Evolutionary conservation across 2,113 vertebrate genomes (phyloP), one percentile per base, ranked within the genome.

Genomic region (Seriola quinqueradiata): DNA sequence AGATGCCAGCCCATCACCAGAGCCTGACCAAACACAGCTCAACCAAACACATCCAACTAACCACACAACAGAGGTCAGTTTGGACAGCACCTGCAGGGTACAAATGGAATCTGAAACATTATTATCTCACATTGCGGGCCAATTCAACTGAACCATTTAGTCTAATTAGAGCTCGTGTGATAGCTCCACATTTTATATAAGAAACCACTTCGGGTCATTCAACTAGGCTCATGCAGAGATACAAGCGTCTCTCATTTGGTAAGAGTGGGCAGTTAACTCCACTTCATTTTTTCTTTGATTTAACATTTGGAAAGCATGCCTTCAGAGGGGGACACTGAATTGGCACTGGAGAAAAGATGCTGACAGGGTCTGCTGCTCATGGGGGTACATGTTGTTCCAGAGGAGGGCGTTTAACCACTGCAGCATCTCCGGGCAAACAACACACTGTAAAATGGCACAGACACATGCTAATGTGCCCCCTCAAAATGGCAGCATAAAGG

Each of bases 61-160:
- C 66, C 54, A 12, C 11, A 85, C 70, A 40, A 7, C 67, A 38
- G 44, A 87, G 90, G 93, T 91, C 63, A 90, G 92, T 75, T 14
- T 84, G 60, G 28, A 69, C 40, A 48, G 36, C 76, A 38, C 72
- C 81, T 57, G 61, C 66, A 19, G 58, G 28, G 17, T 4, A 38
- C 44, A 44, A 42, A 61, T 59, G 40, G 6, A 12, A 48, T 50
- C 42, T 72, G 10, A 84, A 58, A 17, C 28, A 8, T 42, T 54
- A 28, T 80, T 70, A 34, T 38, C 38, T 75, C 67, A 1, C 59
- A 64, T 68, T 66, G 19, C 11, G 12, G 61, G 72, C 17, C 32
- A 13, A 55, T 42, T 25, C 25, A 16, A 69, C 13, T 48, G 44
- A 58, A 69, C 70, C 12, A 32, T 73, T 79, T 76, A 11, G 55